Percentiles rank a stretch among this genome's conserved stretches.
phyloP scores from a whole-genome alignment of 2,113 vertebrate species.

The Percina caprodes region DNA sequence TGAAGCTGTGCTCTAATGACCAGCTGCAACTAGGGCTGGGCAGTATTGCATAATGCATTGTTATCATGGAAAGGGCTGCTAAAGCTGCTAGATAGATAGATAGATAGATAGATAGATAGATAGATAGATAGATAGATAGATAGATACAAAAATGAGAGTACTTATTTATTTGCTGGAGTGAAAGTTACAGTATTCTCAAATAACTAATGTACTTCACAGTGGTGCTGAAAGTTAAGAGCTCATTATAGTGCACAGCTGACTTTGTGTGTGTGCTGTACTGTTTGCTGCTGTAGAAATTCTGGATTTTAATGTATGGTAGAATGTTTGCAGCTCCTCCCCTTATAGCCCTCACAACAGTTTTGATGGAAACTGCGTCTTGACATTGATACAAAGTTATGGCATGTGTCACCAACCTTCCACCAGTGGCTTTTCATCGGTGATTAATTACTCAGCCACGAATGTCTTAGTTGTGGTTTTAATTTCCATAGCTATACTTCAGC shows the following conservation, averaged over 20 bases:
- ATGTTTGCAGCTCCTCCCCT: background rate
- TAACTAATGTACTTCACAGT: background rate
- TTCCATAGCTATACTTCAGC: background rate
- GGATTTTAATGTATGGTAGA: background rate
- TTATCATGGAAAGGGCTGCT: background rate
- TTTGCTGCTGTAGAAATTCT: background rate
- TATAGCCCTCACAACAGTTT: background rate
- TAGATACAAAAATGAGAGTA: background rate
- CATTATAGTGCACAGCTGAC: background rate
- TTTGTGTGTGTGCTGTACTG: background rate
- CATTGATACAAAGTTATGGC: background rate
- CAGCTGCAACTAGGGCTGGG: conserved; percentile 7
- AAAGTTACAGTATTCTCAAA: background rate
- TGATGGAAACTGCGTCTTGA: background rate
- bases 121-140: too few relatives aligned
- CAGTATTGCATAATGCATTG: background rate
- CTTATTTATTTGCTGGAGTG: background rate
- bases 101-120: too few relatives aligned
- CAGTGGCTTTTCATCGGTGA: background rate
- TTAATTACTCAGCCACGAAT: conserved; percentile 5
- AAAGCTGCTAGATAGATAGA: too few relatives aligned
- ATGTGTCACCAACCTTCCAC: background rate
- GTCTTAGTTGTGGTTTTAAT: conserved; percentile 1
- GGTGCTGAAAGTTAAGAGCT: background rate
- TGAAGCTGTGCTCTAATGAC: conserved; percentile 9